These are phyloP conservation scores for Phengaris arion DNA, from an alignment of 2,888 invertebrate genomes.

Conservation along the genomic window DNA sequence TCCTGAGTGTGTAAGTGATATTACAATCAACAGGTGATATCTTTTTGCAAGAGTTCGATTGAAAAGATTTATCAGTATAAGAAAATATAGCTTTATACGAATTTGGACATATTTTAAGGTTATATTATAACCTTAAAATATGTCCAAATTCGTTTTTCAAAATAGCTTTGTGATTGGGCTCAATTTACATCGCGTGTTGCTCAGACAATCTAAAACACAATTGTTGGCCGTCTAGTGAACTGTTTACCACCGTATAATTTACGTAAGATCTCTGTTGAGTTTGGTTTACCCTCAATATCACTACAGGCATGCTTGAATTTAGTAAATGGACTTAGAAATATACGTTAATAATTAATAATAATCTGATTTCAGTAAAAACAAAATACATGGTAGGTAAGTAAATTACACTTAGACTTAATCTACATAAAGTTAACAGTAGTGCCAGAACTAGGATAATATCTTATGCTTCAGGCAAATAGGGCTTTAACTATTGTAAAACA, in stretches of 20 bases:
- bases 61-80: no score
- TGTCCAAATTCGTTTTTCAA: not conserved
- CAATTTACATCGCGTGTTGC: conserved; percentile 38
- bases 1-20: not conserved
- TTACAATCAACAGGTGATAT: not conserved
- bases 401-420: no score
- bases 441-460: no score
- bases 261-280: conserved; percentile 33
- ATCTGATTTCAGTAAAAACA: no score
- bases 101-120: no score
- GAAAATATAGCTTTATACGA: no score
- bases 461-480: no score
- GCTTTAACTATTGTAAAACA: no score
- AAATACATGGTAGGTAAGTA: no score
- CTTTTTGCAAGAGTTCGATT: no score
- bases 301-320: not conserved
- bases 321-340: not conserved
- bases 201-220: conserved; percentile 38
- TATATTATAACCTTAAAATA: not conserved
- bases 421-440: no score
- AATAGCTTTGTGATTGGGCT: conserved; percentile 36
- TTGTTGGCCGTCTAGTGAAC: conserved; percentile 41
- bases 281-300: not conserved
- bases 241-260: conserved; percentile 41
- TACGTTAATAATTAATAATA: not conserved